phyloP scores from a whole-genome alignment of 2,888 invertebrate genomes.

The Ichneumoninae sp. region DNA sequence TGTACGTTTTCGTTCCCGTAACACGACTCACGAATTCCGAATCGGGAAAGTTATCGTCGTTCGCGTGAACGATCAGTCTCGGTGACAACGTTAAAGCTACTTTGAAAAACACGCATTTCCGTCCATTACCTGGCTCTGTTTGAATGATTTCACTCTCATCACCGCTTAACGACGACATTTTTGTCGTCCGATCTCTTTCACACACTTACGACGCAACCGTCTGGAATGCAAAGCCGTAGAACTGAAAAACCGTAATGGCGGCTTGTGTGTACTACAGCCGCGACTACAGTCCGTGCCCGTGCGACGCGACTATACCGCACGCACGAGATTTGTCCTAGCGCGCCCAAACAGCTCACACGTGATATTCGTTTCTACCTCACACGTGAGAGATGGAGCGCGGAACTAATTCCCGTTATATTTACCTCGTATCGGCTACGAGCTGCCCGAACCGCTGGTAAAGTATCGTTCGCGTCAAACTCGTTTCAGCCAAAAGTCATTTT shows the following conservation, averaged over 20 bases:
- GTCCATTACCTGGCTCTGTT: constrained; percentile 77
- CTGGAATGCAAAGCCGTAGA: constrained; percentile 69
- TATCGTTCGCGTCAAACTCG: background rate
- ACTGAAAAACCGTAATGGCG: constrained; percentile 50
- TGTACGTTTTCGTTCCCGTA: constrained; percentile 20
- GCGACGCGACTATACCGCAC: background rate
- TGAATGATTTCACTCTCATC: constrained; percentile 79
- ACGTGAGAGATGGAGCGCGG: background rate
- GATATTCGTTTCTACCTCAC: background rate
- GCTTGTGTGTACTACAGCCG: constrained; percentile 1
- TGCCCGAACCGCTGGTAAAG: background rate
- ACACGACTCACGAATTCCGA: background rate
- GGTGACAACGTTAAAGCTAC: constrained; percentile 21
- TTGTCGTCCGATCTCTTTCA: constrained; percentile 49
- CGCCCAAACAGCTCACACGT: background rate
- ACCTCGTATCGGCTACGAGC: background rate
- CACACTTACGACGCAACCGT: constrained; percentile 58
- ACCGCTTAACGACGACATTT: constrained; percentile 82
- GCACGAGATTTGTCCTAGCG: background rate
- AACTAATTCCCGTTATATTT: background rate
- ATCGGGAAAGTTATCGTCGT: background rate
- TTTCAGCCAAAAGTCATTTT: background rate
- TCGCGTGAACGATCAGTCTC: background rate
- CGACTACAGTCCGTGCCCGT: background rate
- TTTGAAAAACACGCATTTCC: constrained; percentile 41